phyloP scores from a whole-genome alignment of 2,113 vertebrate species.

The Myodes glareolus region DNA sequence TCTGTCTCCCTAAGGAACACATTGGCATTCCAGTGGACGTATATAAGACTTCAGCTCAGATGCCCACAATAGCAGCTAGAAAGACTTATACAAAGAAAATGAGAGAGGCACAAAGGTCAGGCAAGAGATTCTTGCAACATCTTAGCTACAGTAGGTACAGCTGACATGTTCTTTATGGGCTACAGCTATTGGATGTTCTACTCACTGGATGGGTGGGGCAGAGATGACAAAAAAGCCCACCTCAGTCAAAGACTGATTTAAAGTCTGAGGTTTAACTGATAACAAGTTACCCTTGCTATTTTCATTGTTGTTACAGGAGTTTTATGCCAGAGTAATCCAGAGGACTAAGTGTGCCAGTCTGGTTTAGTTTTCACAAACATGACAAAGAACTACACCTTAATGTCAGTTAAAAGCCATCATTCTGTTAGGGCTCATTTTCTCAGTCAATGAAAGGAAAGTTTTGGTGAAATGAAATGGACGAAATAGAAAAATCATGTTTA shows the following conservation, averaged over 20 bases:
- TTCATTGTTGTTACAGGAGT: not conserved
- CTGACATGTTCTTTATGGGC: not conserved
- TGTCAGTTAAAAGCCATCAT: not conserved
- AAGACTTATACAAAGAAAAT: not conserved
- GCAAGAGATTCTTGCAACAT: not conserved
- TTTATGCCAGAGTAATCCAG: not conserved
- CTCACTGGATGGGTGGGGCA: not conserved
- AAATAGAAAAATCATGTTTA: not conserved
- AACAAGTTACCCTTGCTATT: not conserved
- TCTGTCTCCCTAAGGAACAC: not conserved
- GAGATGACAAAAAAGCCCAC: not conserved
- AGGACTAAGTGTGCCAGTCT: not conserved
- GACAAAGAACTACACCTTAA: not conserved
- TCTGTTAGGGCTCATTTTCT: not conserved
- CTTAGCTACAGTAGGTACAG: not conserved
- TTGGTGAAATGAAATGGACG: not conserved
- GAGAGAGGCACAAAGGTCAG: rapidly evolving
- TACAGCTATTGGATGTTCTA: not conserved
- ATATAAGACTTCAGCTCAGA: not conserved
- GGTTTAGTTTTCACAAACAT: not conserved
- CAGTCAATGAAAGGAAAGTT: not conserved
- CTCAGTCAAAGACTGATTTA: not conserved
- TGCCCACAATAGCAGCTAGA: not conserved
- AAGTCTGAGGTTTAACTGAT: not conserved
- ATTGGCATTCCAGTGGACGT: not conserved